Conservation (phyloP, 2,797 vertebrate genomes). For the Anguilla obscura region DNA sequence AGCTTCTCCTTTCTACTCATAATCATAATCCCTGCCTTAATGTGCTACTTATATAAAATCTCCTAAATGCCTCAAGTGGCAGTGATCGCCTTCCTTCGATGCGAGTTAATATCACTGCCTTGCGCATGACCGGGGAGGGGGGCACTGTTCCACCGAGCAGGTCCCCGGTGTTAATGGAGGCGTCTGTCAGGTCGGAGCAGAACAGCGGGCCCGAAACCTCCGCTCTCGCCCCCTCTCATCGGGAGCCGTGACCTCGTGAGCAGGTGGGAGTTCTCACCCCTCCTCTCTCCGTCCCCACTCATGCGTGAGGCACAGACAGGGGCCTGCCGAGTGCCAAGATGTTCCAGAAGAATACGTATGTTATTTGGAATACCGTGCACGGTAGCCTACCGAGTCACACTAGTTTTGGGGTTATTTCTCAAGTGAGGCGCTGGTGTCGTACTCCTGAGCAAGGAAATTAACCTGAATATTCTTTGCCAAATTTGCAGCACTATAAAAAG, state of each 20-base stretch:
- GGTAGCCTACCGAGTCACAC: too few species aligned
- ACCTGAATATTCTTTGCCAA: background rate
- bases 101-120: background rate
- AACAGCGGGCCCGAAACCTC: background rate
- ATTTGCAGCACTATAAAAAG: background rate
- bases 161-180: background rate
- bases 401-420: background rate
- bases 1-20: background rate
- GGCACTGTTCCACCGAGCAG: background rate
- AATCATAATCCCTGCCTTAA: background rate
- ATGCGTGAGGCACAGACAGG: background rate
- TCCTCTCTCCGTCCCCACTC: background rate
- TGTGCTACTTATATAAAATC: background rate
- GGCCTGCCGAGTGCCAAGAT: background rate
- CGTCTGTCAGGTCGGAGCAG: background rate
- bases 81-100: too few species aligned
- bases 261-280: slow-evolving; percentile 12
- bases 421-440: background rate
- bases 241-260: background rate
- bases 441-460: background rate
- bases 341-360: background rate
- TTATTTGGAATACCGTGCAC: background rate
- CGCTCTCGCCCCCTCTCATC: background rate
- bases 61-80: background rate
- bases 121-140: background rate